A percentile compares a stretch with the other conserved stretches of the same genome.
phyloP scores from a whole-genome alignment of 2,113 vertebrate species.

The Suricata suricatta region DNA sequence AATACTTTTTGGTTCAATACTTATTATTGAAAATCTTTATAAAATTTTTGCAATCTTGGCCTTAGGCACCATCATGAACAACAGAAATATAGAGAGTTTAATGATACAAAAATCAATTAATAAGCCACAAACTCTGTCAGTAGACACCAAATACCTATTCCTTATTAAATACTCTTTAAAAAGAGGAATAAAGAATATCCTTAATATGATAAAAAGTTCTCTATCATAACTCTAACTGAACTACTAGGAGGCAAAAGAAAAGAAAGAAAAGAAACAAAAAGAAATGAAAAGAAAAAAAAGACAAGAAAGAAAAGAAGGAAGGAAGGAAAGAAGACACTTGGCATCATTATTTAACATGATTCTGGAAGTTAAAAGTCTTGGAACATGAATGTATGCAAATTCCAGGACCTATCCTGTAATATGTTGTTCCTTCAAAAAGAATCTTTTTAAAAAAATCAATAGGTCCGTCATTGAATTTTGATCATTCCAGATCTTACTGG shows the following conservation, averaged over 20 bases:
- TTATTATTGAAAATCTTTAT: constrained; percentile 49
- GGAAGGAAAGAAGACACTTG: neutral
- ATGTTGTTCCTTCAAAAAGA: neutral
- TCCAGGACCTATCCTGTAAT: neutral
- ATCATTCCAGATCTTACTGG: neutral
- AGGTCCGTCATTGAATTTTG: neutral
- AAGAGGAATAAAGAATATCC: neutral
- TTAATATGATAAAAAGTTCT: neutral
- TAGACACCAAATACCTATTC: constrained; percentile 38
- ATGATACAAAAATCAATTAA: constrained; percentile 55
- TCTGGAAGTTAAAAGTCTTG: neutral
- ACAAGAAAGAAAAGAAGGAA: no score
- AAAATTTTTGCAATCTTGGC: constrained; percentile 54
- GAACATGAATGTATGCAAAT: neutral
- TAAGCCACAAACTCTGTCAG: constrained; percentile 4
- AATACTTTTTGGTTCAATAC: constrained; percentile 50
- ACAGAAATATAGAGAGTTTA: constrained; percentile 45
- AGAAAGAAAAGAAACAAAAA: no score
- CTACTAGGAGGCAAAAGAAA: neutral
- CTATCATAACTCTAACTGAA: neutral
- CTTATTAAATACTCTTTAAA: constrained; percentile 25
- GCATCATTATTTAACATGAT: neutral
- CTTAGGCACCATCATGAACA: neutral
- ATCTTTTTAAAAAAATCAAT: constrained; percentile 3
- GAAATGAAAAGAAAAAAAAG: no score